Evolutionary conservation across 2,113 vertebrate species (phyloP), one percentile per base, ranked within the genome.

Genomic region (Pao palembangensis): DNA sequence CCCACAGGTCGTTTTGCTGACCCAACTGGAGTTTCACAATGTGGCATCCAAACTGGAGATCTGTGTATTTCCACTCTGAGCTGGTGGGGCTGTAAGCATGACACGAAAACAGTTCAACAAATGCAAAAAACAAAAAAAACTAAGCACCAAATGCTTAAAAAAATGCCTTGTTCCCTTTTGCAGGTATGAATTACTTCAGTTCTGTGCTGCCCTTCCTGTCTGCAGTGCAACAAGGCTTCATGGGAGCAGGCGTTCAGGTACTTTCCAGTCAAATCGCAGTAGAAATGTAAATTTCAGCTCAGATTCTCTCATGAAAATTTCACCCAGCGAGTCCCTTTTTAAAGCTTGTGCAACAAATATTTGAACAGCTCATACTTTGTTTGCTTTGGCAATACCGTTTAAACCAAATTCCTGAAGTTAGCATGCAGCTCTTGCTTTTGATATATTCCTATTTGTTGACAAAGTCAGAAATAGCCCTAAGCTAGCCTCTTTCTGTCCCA

Each of bases 1-100:
- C 42, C 48, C 61, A 13, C 17, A 90, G 90, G 85, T 6, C 86
- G 89, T 44, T 53, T 90, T 0, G 73, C 51, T 17, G 88, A 91
- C 56, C 89, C 87, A 14, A 88, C 77, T 0, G 70, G 75, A 4
- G 42, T 41, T 7, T 77, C 82, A 31, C 72, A 50, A 12, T 90
- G 90, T 18, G 84, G 88, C 10, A 21, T 71, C 52, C 54, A 79
- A 48, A 68, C 76, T 2, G 82, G 76, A 57, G 81, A 89, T 0
- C 55, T 67, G 71, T 90, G 87, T 34, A 73, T 90, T 58, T 88
- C 89, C 41, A 41, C 84, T 47, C 52, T 78, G 23, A 91, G 90
- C 72, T 90, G 85, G 85, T 90, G 83, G 82, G 58, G 47, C 52
- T 91, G 90, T 90, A 73, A 85, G 89, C 88, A 28, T 8, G 13